Evolutionary conservation across 2,797 vertebrate genomes (phyloP).

Genomic region (Denticeps clupeoides): DNA sequence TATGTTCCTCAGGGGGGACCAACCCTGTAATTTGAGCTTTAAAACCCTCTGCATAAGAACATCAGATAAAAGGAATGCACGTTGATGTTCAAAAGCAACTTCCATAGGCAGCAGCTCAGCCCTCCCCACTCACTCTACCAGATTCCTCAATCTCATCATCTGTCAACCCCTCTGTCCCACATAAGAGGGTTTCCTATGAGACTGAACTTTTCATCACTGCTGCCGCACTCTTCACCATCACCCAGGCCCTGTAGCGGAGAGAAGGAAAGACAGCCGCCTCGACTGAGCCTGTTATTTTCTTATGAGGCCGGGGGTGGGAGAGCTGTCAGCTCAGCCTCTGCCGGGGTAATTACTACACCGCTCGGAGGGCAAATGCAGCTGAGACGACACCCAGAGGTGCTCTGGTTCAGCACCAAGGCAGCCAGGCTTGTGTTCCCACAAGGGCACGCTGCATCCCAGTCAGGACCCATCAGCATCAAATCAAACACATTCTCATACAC

Average conservation of each 20-base stretch:
- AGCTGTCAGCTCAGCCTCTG: constrained; percentile 5
- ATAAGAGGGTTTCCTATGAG: too few species aligned
- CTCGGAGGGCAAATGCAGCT: constrained; percentile 17
- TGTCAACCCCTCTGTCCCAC: too few species aligned
- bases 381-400: constrained; percentile 14
- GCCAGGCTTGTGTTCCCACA: constrained; percentile 11
- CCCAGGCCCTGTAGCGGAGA: background rate
- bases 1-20: too few species aligned
- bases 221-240: background rate
- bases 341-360: constrained; percentile 19
- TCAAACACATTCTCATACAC: constrained; percentile 5
- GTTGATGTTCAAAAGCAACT: too few species aligned
- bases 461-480: constrained; percentile 9
- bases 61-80: too few species aligned
- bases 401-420: constrained; percentile 13
- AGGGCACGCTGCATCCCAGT: constrained; percentile 8
- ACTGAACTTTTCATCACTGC: too few species aligned
- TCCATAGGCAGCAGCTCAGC: too few species aligned
- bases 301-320: constrained; percentile 6
- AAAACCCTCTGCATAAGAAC: too few species aligned
- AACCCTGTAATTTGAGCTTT: too few species aligned
- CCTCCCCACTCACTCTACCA: too few species aligned
- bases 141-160: too few species aligned
- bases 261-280: background rate
- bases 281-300: constrained; percentile 2